Evolutionary conservation across 2,113 vertebrate genomes (phyloP), one percentile per base, ranked within the genome.

Genomic region (Myiozetetes cayanensis): DNA sequence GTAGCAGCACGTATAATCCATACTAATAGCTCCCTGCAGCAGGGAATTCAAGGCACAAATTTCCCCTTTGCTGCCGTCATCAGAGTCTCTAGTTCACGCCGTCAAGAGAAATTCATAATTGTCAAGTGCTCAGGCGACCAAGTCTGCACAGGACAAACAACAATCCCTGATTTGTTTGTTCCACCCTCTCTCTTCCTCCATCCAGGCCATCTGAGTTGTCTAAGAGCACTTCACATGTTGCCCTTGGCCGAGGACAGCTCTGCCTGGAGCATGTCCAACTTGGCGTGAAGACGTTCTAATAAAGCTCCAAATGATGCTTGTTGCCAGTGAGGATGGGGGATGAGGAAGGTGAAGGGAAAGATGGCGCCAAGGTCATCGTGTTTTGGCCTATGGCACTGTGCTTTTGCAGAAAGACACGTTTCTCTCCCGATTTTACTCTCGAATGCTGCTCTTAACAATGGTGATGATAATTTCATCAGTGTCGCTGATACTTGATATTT

Each of bases 171-270:
- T 90, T 89, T 82, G 73, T 62, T 94, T 82, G 85, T 94, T 92
- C 89, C 77, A 1, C 87, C 93, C 70, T 66, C 91, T 67, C 65
- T 90, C 46, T 92, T 63, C 80, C 56, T 83, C 93, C 85, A 73
- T 88, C 93, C 91, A 92, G 93, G 94, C 93, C 94, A 87, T 93
- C 93, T 46, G 43, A 91, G 80, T 96, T 96, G 96, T 91, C 96
- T 97, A 93, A 85, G 95, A 91, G 96, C 95, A 93, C 95, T 97
- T 97, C 87, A 86, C 23, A 79, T 93, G 89, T 94, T 96, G 97
- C 97, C 98, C 97, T 98, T 98, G 97, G 93, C 96, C 13, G 96
- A 96, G 96, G 96, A 95, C 97, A 24, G 95, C 92, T 94, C 94
- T 95, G 94, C 94, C 96, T 98, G 97, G 96, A 97, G 93, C 71